Conservation (phyloP, 64 coral and sea anemone genomes). For the Porites australiensis region DNA sequence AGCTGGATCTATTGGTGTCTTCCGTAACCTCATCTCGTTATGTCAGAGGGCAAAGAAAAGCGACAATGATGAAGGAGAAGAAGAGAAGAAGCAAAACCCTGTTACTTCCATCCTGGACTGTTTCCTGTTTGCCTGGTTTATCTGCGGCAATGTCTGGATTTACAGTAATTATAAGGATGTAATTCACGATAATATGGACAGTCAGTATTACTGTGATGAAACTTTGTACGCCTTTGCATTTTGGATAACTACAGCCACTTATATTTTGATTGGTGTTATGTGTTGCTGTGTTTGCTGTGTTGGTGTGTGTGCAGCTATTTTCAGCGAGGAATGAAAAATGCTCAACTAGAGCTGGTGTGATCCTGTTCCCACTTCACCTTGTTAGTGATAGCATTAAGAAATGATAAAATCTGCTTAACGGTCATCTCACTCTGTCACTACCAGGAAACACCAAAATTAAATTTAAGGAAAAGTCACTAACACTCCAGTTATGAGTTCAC, state of each 20-base stretch:
- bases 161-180: conserved; percentile 62
- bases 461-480: too few relatives aligned
- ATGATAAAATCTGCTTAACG: too few relatives aligned
- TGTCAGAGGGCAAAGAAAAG: conserved; percentile 66
- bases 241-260: conserved; percentile 89
- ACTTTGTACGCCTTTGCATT: conserved; percentile 96
- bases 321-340: conserved; percentile 1
- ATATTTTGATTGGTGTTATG: conserved; percentile 76
- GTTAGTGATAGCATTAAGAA: too few relatives aligned
- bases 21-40: conserved; percentile 85
- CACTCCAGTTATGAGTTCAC: too few relatives aligned
- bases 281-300: conserved; percentile 90
- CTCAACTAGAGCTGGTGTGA: neutral
- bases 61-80: conserved; percentile 37
- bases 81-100: conserved; percentile 59
- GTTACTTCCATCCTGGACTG: conserved; percentile 78
- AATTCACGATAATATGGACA: neutral
- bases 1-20: conserved; percentile 82
- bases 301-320: conserved; percentile 81
- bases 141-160: conserved; percentile 97
- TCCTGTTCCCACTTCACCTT: neutral
- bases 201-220: conserved; percentile 58
- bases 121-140: conserved; percentile 94
- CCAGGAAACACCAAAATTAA: too few relatives aligned
- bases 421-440: too few relatives aligned